Base-by-base conservation (phyloP, 2,888 invertebrate genomes). In the Griposia aprilina region DNA sequence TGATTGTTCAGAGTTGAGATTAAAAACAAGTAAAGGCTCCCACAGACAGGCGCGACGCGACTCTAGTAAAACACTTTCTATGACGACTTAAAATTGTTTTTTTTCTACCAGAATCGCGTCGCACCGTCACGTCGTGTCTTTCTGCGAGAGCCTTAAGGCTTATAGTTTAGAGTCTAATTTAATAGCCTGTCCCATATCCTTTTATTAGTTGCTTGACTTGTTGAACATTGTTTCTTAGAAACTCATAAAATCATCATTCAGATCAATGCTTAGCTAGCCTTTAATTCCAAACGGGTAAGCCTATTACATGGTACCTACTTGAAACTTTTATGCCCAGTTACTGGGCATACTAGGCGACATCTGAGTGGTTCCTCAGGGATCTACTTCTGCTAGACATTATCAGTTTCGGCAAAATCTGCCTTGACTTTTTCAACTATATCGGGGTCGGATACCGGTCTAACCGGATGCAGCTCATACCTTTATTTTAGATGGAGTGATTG, bases 241-340 rank as follows among this genome's bases (percentile, higher is more conserved):
- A 62, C 26, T 45, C 10, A 23, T 71, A 62, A 71, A 62, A 62
- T 71, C 60, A 71, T 62, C 26, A 45, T 62, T 15, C 45, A 71
- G 70, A 26, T 71, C 26, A 45, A 45, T 10, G 60, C 20, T 26
- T 45, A 45, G 41, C 20, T 13, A 70, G 36, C 4, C 6, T 23
- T 36, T n/a, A 36, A 30, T n/a, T 57, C 55, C 7, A 11, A 17
- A 36, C 11, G 3, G 36, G 17, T 20, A 59, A 23, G n/a, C n/a
- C n/a, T n/a, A n/a, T n/a, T n/a, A 57, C 17, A 45, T 36, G 3
- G 2, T 26, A 26, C 30, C 20, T 62, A 11, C 4, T 20, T 10
- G 4, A 30, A 30, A 17, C 17, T 41, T 41, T 41, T 7, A 41
- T 7, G 41, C 2, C 8, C 41, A 41, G 41, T 41, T 41, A 41